Evolutionary conservation across 2,888 invertebrate genomes (phyloP).

Genomic region (Latrodectus elegans): DNA sequence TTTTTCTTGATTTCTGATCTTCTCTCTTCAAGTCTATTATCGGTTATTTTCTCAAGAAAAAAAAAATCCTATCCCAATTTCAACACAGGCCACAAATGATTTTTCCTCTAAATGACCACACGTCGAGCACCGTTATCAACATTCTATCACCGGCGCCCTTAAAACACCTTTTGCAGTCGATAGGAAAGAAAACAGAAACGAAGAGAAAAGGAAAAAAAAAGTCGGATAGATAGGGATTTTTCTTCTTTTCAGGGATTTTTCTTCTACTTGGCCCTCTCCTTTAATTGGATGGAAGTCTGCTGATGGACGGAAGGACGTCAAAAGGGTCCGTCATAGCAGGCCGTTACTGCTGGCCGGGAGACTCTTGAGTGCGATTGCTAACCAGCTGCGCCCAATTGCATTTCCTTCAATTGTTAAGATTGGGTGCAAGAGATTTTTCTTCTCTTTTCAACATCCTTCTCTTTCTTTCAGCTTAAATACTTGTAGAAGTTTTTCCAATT

Average conservation of each 20-base stretch:
- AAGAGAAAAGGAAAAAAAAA: background rate
- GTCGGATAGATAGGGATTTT: conserved; percentile 4
- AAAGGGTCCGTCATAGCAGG: conserved; percentile 27
- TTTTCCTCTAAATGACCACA: background rate
- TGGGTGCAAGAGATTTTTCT: conserved; percentile 34
- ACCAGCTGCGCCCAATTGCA: conserved; percentile 59
- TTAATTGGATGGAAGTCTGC: conserved; percentile 45
- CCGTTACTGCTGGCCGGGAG: conserved; percentile 59
- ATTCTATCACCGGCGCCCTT: background rate
- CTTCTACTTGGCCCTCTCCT: conserved; percentile 6
- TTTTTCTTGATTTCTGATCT: too few relatives aligned
- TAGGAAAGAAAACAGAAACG: background rate
- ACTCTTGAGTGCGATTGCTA: conserved; percentile 45
- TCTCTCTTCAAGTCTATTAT: background rate
- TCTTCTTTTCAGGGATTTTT: background rate
- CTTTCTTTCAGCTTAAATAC: background rate
- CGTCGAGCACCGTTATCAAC: background rate
- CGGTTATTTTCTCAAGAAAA: background rate
- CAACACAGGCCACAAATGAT: background rate
- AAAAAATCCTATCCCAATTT: background rate
- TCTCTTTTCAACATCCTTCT: background rate
- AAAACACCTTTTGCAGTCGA: conserved; percentile 2
- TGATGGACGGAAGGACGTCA: conserved; percentile 46
- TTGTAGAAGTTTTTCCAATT: background rate
- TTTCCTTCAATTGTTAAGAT: conserved; percentile 56